Conservation (phyloP, 2,797 vertebrate genomes). For the Moxostoma hubbsi region DNA sequence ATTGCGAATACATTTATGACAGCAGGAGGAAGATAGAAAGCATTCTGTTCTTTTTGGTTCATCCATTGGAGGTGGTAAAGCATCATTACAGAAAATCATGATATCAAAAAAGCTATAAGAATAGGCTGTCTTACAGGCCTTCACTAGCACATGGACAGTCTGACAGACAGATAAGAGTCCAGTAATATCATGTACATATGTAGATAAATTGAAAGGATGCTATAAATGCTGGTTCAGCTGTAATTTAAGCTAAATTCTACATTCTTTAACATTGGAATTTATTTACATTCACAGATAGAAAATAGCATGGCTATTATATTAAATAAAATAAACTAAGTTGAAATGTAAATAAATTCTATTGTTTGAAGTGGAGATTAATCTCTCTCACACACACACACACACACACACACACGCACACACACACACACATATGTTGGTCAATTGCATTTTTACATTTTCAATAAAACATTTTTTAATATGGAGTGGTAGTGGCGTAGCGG, state of each 20-base stretch:
- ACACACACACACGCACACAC: no score
- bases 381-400: no score
- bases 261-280: neutral
- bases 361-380: no score
- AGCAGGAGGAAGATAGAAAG: neutral
- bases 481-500: no score
- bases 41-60: neutral
- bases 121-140: neutral
- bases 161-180: neutral
- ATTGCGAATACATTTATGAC: slow-evolving; percentile 16
- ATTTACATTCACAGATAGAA: neutral
- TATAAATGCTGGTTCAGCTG: neutral
- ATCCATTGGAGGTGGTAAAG: neutral
- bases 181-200: neutral
- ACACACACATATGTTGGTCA: no score
- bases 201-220: neutral
- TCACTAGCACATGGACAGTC: neutral
- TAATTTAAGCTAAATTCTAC: neutral
- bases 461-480: no score
- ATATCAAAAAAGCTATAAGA: neutral
- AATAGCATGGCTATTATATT: no score
- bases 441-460: no score
- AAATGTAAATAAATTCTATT: no score
- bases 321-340: no score
- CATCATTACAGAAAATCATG: neutral